phyloP scores from a whole-genome alignment of 2,888 invertebrate genomes.

The Congeria kusceri region DNA sequence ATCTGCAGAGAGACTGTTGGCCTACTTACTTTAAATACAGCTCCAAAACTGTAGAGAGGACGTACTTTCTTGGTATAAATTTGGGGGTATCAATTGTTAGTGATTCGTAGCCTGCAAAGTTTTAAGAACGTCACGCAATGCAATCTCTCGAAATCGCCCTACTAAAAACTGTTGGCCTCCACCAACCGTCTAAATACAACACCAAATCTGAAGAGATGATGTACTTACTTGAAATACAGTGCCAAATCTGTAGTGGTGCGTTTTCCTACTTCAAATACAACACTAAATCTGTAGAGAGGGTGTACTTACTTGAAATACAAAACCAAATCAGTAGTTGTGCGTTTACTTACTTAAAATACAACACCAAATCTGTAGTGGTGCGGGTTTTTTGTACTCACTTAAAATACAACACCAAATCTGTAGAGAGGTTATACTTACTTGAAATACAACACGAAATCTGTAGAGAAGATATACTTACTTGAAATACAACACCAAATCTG shows the following conservation, averaged over 20 bases:
- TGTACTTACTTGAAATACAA: slow-evolving; percentile 83
- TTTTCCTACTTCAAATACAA: slow-evolving; percentile 82
- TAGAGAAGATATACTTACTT: slow-evolving; percentile 77
- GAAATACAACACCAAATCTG: neutral
- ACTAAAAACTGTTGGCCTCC: too few species aligned
- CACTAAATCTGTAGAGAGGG: too few species aligned
- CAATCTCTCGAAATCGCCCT: too few species aligned
- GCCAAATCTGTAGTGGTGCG: neutral
- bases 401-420: neutral
- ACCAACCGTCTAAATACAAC: slow-evolving; percentile 79
- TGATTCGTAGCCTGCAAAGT: too few species aligned
- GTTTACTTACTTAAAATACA: slow-evolving; percentile 56
- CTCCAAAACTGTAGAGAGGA: slow-evolving; percentile 84
- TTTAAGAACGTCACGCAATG: too few species aligned
- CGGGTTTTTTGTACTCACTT: too few species aligned
- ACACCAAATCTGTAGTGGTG: neutral
- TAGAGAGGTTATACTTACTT: slow-evolving; percentile 75
- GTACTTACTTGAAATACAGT: too few species aligned
- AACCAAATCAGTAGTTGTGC: slow-evolving; percentile 84
- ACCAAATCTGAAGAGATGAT: neutral
- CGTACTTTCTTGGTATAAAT: slow-evolving; percentile 76
- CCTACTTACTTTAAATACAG: slow-evolving; percentile 83
- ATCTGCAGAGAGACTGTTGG: too few species aligned
- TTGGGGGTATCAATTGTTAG: too few species aligned
- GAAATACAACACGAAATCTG: slow-evolving; percentile 84